These are phyloP conservation scores for Ruditapes philippinarum DNA, from an alignment of 1,140 invertebrate species.

Conservation along the genomic window DNA sequence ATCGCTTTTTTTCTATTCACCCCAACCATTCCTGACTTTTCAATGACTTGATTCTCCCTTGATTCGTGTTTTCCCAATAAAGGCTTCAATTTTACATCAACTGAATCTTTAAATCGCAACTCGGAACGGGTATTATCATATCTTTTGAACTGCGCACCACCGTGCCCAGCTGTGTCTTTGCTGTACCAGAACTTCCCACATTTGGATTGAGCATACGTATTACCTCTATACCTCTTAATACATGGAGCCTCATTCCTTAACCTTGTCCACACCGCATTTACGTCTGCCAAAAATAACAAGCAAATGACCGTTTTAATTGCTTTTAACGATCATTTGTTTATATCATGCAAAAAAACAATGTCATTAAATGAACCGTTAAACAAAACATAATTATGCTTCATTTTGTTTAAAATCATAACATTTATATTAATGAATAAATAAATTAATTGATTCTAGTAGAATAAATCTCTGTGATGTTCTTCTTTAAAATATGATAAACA, in stretches of 20 bases:
- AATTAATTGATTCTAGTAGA: no score
- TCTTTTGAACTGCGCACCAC: conserved; percentile 12
- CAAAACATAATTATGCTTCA: no score
- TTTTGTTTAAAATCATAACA: no score
- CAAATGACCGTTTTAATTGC: no score
- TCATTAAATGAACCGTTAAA: no score
- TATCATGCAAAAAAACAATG: no score
- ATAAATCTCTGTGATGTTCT: no score
- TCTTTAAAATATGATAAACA: no score
- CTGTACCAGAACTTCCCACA: conserved; percentile 45
- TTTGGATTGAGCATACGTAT: conserved; percentile 9
- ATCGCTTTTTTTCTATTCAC: neutral
- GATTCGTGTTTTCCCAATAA: conserved; percentile 19
- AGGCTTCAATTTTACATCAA: conserved; percentile 3
- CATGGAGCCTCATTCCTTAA: neutral
- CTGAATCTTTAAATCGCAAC: neutral
- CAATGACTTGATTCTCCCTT: neutral
- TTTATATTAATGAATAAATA: no score
- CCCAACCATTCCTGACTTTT: neutral
- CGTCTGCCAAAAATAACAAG: neutral
- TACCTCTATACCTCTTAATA: neutral
- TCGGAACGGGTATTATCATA: neutral
- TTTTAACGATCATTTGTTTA: no score
- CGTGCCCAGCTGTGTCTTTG: conserved; percentile 9
- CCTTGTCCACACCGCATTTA: neutral